Evolutionary conservation across 2,888 invertebrate genomes (phyloP).

Genomic region (Thelaira solivaga): DNA sequence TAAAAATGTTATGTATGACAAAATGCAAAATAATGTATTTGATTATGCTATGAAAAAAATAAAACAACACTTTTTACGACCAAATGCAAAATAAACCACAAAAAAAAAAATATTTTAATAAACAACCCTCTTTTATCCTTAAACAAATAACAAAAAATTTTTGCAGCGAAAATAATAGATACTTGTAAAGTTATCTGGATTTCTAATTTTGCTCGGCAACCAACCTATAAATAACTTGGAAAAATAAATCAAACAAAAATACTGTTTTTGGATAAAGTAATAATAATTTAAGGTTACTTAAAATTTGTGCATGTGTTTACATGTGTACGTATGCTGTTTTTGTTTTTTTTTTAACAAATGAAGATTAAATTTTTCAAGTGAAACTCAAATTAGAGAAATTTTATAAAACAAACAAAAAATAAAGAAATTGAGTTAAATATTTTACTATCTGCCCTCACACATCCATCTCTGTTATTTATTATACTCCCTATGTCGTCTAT

Average conservation of each 20-base stretch:
- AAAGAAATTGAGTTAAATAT: conserved; percentile 11
- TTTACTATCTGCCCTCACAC: background rate
- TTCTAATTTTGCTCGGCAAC: conserved; percentile 3
- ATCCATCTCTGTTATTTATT: conserved; percentile 23
- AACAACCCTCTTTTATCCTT: conserved; percentile 43
- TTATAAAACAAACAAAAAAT: background rate
- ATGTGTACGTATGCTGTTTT: no score
- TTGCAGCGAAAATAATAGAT: background rate
- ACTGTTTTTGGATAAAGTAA: no score
- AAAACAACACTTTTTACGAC: conserved; percentile 3
- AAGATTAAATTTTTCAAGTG: background rate
- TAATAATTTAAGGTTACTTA: no score
- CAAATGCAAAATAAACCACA: background rate
- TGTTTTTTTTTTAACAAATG: background rate
- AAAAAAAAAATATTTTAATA: conserved; percentile 6
- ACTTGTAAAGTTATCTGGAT: background rate
- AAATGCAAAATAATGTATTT: conserved; percentile 29
- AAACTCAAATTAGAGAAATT: conserved; percentile 9
- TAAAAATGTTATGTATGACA: no score
- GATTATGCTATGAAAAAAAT: no score
- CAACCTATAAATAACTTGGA: background rate
- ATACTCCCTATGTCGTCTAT: background rate
- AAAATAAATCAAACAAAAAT: no score
- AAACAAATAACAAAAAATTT: conserved; percentile 29
- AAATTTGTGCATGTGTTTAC: no score